Evolutionary conservation across 2,888 invertebrate species (phyloP), one percentile per base, ranked within the genome.

Genomic region (Agriotes lineatus): DNA sequence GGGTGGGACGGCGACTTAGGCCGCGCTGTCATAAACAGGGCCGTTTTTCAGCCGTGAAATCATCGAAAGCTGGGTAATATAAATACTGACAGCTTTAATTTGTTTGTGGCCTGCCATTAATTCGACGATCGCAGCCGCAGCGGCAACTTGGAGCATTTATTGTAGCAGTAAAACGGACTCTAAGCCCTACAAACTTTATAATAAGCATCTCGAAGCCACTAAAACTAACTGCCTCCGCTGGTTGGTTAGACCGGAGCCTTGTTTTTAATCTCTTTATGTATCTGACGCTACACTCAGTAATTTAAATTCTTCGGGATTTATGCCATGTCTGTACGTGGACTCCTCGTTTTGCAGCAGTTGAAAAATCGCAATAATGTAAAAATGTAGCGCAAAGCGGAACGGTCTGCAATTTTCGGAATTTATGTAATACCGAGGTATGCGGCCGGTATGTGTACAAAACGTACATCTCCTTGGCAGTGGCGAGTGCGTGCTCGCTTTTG

Each of bases 211-310:
- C 71, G 70, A 70, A 68, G 71, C 69, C 70, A 71, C 74, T 71
- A 69, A 71, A 72, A 72, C 71, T 70, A 74, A 70, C 73, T 63
- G 70, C 70, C 59, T 67, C 59, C 50, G 70, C 58, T 70, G 58
- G 67, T 68, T 64, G 63, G 63, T 63, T 59, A 58, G 62, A 50
- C 22, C 58, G 57, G 52, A 65, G 75, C 74, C 76, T 74, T 74
- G 78, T 80, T 79, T 80, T 80, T 80, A 79, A 79, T 80, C 79
- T 79, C 78, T 76, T 78, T 78, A 71, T 77, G 76, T 77, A 77
- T 76, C 71, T 72, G 73, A 74, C 70, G 69, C 69, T 71, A 61
- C 67, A 67, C 56, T 70, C 75, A 73, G 73, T 74, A 72, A 74
- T 75, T 79, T 77, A 78, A 78, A 78, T 78, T 75, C 75, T 72